A percentile compares a stretch with the other conserved stretches of the same genome.
Evolutionary conservation across 1,140 invertebrate species (phyloP).

Genomic region (Gonatopus flavifemur): DNA sequence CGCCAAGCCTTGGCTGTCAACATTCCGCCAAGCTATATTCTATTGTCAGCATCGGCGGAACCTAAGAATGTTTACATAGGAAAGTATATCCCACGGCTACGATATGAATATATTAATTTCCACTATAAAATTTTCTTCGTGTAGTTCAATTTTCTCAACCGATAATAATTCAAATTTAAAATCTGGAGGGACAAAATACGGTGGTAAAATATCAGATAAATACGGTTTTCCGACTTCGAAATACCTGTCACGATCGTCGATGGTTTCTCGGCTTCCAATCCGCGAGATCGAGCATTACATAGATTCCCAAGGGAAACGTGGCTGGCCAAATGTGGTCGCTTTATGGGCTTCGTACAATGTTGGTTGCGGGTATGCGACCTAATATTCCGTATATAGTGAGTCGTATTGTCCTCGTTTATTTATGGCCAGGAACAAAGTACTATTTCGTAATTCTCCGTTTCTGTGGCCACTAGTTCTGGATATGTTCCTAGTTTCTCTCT

Average conservation of each 20-base stretch:
- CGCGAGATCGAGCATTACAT: conserved; percentile 8
- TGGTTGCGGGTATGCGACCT: conserved; percentile 5
- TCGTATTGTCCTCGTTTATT: conserved; percentile 33
- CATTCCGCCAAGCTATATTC: no score
- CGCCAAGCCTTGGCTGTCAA: no score
- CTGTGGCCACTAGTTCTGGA: conserved; percentile 1
- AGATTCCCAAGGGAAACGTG: conserved; percentile 7
- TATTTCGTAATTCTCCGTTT: conserved; percentile 10
- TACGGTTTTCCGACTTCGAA: background rate
- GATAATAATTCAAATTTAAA: no score
- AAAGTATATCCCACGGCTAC: no score
- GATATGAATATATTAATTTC: no score
- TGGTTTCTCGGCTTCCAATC: conserved; percentile 12
- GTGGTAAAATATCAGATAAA: no score
- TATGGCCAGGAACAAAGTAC: conserved; percentile 23
- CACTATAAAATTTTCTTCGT: no score
- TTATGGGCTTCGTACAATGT: conserved; percentile 27
- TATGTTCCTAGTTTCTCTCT: no score
- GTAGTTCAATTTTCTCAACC: no score
- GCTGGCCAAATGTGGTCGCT: conserved; percentile 23
- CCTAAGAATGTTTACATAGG: no score
- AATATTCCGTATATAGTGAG: conserved; percentile 8
- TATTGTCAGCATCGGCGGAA: no score
- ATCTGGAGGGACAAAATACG: no score
- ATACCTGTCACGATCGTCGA: conserved; percentile 14